Percentiles rank a stretch among this genome's conserved stretches.
phyloP scores from a whole-genome alignment of 2,797 vertebrate species.

The Cheirogaleus major region DNA sequence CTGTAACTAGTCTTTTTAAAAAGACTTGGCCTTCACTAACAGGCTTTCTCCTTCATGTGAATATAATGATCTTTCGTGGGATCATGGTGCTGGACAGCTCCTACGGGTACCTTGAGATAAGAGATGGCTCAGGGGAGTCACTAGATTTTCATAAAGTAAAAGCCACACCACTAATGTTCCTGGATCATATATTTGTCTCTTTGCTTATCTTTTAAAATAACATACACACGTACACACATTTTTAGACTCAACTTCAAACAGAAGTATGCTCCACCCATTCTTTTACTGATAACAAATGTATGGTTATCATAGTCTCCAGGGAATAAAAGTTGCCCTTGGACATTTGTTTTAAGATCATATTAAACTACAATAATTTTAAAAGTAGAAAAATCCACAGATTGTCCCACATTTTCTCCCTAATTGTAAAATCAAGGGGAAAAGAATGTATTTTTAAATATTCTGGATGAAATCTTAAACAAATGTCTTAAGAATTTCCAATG shows the following conservation, averaged over 20 bases:
- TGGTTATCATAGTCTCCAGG: not conserved
- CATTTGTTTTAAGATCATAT: conserved; percentile 50
- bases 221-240: not conserved
- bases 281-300: conserved; percentile 43
- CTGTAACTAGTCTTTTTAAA: not conserved
- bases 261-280: conserved; percentile 31
- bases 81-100: not conserved
- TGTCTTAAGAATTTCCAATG: not conserved
- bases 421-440: not conserved
- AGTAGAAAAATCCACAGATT: conserved; percentile 5
- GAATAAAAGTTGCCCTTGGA: conserved; percentile 13
- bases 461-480: not conserved
- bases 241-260: conserved; percentile 57
- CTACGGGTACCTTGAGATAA: not conserved
- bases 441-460: not conserved
- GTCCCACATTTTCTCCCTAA: not conserved
- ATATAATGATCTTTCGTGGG: not conserved
- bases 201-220: conserved; percentile 58
- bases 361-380: not conserved
- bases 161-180: conserved; percentile 30
- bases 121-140: not conserved
- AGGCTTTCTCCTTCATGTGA: conserved; percentile 6
- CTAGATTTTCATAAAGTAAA: conserved; percentile 6
- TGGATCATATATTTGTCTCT: conserved; percentile 29
- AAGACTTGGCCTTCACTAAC: not conserved